These are phyloP conservation scores for Aplodontia rufa DNA, from an alignment of 2,113 vertebrate genomes.

Conservation along the genomic window DNA sequence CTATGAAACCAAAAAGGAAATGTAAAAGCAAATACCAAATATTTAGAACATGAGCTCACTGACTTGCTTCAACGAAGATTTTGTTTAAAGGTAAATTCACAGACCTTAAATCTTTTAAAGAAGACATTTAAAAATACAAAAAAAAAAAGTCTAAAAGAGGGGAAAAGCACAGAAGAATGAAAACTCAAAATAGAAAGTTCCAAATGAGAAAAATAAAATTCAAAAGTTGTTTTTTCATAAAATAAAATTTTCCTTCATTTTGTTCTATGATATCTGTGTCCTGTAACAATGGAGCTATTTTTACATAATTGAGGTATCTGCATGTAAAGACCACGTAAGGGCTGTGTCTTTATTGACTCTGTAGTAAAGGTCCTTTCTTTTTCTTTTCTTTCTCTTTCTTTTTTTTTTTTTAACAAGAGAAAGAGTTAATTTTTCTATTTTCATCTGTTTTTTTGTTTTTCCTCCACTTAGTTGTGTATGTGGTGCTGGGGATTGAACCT, in stretches of 20 bases:
- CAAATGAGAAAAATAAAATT: not conserved
- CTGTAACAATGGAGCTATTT: not conserved
- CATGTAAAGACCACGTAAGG: not conserved
- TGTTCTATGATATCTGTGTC: not conserved
- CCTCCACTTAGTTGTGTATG: too few relatives aligned
- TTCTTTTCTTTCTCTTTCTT: too few relatives aligned
- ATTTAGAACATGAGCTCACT: not conserved
- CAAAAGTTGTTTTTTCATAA: not conserved
- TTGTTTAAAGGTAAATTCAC: not conserved
- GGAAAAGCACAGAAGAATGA: not conserved
- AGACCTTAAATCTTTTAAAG: not conserved
- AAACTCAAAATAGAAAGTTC: constrained; percentile 3
- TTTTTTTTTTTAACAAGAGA: too few relatives aligned
- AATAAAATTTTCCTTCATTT: not conserved
- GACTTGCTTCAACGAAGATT: constrained; percentile 3
- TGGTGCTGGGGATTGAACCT: too few relatives aligned
- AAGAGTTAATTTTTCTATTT: too few relatives aligned
- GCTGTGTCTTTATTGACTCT: not conserved
- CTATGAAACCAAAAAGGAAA: constrained; percentile 26
- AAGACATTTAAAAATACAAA: not conserved
- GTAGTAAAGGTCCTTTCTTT: not conserved
- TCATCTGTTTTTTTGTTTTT: too few relatives aligned
- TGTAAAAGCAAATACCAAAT: constrained; percentile 23
- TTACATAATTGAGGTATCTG: not conserved
- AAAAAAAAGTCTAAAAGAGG: not conserved